phyloP scores from a whole-genome alignment of 2,888 invertebrate species.

The Cerceris rybyensis region DNA sequence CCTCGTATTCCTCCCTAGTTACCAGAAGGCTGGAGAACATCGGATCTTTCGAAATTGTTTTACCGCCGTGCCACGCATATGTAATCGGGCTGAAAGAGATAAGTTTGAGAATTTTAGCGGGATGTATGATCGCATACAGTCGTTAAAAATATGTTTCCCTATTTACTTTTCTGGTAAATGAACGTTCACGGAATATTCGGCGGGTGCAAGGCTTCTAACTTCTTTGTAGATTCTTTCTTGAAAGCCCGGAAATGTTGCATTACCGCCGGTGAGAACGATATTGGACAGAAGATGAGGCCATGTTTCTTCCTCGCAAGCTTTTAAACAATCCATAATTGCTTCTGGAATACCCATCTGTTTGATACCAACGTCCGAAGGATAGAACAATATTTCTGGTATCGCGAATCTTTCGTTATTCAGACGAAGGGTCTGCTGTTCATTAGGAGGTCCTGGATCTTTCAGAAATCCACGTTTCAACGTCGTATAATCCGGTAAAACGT shows the following conservation, averaged over 20 bases:
- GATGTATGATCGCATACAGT: too few species aligned
- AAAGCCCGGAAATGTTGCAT: conserved; percentile 92
- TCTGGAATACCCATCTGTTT: conserved; percentile 96
- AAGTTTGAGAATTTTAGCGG: not conserved
- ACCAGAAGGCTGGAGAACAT: conserved; percentile 89
- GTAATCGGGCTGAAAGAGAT: conserved; percentile 86
- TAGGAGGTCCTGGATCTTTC: conserved; percentile 80
- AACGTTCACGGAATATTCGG: conserved; percentile 90
- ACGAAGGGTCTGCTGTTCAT: conserved; percentile 90
- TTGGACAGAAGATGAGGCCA: conserved; percentile 91
- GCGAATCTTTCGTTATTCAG: conserved; percentile 97
- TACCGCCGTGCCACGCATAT: conserved; percentile 96
- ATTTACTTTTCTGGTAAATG: conserved; percentile 86
- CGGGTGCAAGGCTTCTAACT: conserved; percentile 89
- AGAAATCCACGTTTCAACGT: conserved; percentile 91
- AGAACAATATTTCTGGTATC: conserved; percentile 96
- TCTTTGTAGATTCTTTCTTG: conserved; percentile 90
- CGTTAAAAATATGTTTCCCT: not conserved
- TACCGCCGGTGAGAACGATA: conserved; percentile 93
- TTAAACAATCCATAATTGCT: conserved; percentile 91
- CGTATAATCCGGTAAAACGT: conserved; percentile 98
- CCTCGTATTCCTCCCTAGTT: conserved; percentile 94
- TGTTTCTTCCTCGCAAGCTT: conserved; percentile 88
- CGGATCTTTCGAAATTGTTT: conserved; percentile 87
- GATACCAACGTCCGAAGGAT: conserved; percentile 97